Conservation (phyloP, 2,888 invertebrate genomes). For the Drosophila koepferae region DNA sequence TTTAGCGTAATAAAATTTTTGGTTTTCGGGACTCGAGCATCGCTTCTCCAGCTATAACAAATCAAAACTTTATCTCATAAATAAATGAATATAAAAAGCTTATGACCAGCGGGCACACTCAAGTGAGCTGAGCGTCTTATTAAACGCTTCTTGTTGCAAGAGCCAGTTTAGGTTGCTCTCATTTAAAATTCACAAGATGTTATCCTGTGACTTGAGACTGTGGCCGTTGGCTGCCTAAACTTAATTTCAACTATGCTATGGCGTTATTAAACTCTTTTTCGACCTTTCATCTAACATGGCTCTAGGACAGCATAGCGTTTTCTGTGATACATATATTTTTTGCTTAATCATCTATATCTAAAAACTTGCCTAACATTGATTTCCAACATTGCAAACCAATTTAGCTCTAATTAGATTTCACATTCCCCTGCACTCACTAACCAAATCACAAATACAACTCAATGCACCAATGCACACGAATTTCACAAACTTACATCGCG, state of each 20-base stretch:
- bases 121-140: neutral
- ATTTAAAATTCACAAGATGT: constrained; percentile 20
- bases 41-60: constrained; percentile 3
- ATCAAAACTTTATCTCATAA: constrained; percentile 22
- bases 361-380: no score
- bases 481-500: neutral
- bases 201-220: neutral
- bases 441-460: neutral
- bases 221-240: neutral
- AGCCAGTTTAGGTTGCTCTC: constrained; percentile 21
- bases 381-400: neutral
- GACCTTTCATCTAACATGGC: neutral
- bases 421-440: neutral
- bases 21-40: neutral
- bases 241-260: neutral
- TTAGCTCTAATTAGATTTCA: constrained; percentile 50
- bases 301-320: neutral
- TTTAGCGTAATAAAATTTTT: constrained; percentile 3
- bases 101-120: constrained; percentile 15
- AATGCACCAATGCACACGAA: neutral
- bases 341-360: neutral
- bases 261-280: neutral
- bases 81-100: constrained; percentile 17
- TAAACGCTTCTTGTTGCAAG: constrained; percentile 27
- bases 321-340: neutral